A percentile compares a stretch with the other conserved stretches of the same genome.
Evolutionary conservation across 35 echinoderm and acorn worm genomes (phyloP).

Genomic region (Apostichopus parvimensis): DNA sequence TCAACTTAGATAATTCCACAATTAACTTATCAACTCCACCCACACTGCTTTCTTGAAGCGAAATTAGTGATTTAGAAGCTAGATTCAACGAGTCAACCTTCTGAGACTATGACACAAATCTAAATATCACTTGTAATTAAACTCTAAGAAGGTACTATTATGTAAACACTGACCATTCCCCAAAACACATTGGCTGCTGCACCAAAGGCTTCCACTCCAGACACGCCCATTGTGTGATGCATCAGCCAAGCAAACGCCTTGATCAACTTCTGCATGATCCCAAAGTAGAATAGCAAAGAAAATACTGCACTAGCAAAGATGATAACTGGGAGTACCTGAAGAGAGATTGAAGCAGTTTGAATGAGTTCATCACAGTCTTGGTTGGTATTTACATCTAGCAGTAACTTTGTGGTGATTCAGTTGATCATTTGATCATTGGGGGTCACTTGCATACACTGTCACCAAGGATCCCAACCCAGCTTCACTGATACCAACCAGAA

Average conservation of each 20-base stretch:
- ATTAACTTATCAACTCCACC: too few species aligned
- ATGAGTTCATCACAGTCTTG: too few species aligned
- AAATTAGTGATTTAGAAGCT: too few species aligned
- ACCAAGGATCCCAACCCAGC: too few species aligned
- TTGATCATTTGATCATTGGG: not conserved
- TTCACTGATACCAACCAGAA: too few species aligned
- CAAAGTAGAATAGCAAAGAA: slow-evolving; percentile 82
- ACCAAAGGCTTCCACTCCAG: slow-evolving; percentile 89
- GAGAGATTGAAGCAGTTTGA: slow-evolving; percentile 3
- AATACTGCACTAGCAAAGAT: slow-evolving; percentile 84
- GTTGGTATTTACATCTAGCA: not conserved
- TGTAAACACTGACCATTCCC: slow-evolving; percentile 78
- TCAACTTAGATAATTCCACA: too few species aligned
- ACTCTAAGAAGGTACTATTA: too few species aligned
- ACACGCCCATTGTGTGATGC: slow-evolving; percentile 91
- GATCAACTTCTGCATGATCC: slow-evolving; percentile 81
- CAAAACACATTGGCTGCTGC: slow-evolving; percentile 95
- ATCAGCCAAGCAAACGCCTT: slow-evolving; percentile 76
- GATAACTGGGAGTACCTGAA: slow-evolving; percentile 87
- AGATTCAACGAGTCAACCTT: too few species aligned
- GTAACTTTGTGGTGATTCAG: not conserved
- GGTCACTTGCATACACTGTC: not conserved
- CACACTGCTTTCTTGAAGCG: too few species aligned
- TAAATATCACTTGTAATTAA: too few species aligned
- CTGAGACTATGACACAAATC: too few species aligned